A percentile compares a stretch with the other conserved stretches of the same genome.
Conservation (phyloP, 2,113 vertebrate species). For the Crypturellus undulatus region DNA sequence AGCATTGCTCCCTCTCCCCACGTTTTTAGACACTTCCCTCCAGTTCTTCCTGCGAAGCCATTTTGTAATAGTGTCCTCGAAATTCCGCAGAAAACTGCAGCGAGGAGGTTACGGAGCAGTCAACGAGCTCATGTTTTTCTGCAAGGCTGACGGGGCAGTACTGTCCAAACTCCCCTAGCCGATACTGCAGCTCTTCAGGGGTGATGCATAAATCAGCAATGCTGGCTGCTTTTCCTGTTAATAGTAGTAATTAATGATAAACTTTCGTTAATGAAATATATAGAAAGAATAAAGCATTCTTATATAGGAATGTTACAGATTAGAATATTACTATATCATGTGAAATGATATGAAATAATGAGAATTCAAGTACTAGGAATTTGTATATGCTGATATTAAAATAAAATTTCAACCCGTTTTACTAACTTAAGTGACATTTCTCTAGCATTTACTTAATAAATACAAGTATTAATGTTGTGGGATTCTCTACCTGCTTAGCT, state of each 20-base stretch:
- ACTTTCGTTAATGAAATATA: background rate
- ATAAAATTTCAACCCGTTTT: slow-evolving; percentile 1
- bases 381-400: background rate
- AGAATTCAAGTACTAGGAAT: background rate
- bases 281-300: background rate
- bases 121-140: slow-evolving; percentile 84
- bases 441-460: background rate
- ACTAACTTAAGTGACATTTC: background rate
- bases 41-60: slow-evolving; percentile 85
- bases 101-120: slow-evolving; percentile 80
- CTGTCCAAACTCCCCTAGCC: slow-evolving; percentile 88
- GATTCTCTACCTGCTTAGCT: background rate
- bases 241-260: background rate
- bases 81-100: slow-evolving; percentile 88
- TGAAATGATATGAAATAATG: background rate
- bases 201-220: slow-evolving; percentile 89
- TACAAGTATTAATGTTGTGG: background rate
- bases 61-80: slow-evolving; percentile 88
- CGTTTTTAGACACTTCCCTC: slow-evolving; percentile 78
- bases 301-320: background rate
- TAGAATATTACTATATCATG: background rate
- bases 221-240: slow-evolving; percentile 86
- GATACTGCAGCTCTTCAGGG: slow-evolving; percentile 82
- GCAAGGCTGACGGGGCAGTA: slow-evolving; percentile 93
- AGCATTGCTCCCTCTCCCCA: background rate